phyloP scores from a whole-genome alignment of 2,113 vertebrate species.

The Pedetes capensis region DNA sequence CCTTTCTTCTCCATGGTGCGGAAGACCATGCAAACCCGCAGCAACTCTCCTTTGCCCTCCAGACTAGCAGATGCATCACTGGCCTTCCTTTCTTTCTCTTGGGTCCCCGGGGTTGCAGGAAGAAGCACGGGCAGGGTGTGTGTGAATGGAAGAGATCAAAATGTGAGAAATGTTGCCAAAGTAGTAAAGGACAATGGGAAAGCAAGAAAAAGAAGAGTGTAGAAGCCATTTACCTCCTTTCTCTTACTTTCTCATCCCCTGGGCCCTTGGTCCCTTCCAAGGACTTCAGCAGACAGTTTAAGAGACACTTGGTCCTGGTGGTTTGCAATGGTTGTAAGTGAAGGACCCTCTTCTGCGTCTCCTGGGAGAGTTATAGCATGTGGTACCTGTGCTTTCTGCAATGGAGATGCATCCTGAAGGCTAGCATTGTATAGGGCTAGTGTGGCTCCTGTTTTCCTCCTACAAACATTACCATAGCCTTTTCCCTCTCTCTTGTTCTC shows the following conservation, averaged over 20 bases:
- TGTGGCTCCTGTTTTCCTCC: neutral
- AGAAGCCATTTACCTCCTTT: neutral
- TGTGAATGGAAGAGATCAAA: accelerated
- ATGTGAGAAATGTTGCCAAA: neutral
- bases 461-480: neutral
- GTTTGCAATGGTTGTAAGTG: neutral
- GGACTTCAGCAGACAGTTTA: neutral
- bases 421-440: too few relatives aligned
- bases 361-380: neutral
- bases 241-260: neutral
- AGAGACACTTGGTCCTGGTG: neutral
- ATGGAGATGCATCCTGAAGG: neutral
- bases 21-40: neutral
- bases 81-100: neutral
- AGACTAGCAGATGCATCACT: accelerated
- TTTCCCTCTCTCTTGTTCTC: neutral
- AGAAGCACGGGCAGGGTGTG: neutral
- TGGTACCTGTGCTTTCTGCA: neutral
- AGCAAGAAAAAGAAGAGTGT: neutral
- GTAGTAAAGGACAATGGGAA: neutral
- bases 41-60: neutral
- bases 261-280: neutral
- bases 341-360: neutral
- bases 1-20: neutral
- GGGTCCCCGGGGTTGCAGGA: neutral